Evolutionary conservation across 1,140 invertebrate species (phyloP).

Genomic region (Aphidius gifuensis): DNA sequence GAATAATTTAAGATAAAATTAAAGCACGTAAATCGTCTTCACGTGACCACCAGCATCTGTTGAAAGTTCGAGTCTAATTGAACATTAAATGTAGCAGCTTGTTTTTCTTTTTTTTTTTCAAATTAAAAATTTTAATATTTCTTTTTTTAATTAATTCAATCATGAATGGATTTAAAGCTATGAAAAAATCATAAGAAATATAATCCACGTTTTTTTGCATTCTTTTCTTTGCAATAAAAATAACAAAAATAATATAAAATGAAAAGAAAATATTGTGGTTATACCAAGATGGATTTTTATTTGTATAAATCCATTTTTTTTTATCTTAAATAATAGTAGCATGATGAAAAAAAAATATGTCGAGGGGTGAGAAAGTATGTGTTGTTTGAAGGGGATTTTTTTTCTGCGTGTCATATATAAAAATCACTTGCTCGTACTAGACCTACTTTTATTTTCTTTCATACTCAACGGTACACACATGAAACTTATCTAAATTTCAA

Average conservation of each 20-base stretch:
- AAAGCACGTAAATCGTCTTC: constrained; percentile 14
- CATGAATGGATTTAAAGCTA: no score
- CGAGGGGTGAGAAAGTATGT: constrained; percentile 13
- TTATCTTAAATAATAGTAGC: constrained; percentile 1
- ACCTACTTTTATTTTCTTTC: constrained; percentile 2
- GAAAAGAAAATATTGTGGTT: no score
- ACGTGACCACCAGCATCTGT: constrained; percentile 18
- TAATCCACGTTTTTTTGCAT: no score
- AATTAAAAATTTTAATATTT: background rate
- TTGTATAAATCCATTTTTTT: background rate
- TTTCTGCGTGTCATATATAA: constrained; percentile 2
- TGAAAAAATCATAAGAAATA: no score
- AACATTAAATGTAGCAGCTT: background rate
- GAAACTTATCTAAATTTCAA: background rate
- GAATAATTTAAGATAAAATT: background rate
- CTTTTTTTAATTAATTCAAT: background rate
- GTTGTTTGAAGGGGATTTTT: constrained; percentile 8
- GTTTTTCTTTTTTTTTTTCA: background rate
- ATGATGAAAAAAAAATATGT: constrained; percentile 6
- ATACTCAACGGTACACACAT: no score
- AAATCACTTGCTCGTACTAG: constrained; percentile 8
- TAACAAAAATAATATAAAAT: no score
- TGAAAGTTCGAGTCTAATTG: constrained; percentile 20
- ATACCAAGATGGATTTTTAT: no score
- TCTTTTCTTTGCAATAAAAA: no score